A percentile compares a stretch with the other conserved stretches of the same genome.
Conservation (phyloP, 2,113 vertebrate species). For the Stegastes partitus region DNA sequence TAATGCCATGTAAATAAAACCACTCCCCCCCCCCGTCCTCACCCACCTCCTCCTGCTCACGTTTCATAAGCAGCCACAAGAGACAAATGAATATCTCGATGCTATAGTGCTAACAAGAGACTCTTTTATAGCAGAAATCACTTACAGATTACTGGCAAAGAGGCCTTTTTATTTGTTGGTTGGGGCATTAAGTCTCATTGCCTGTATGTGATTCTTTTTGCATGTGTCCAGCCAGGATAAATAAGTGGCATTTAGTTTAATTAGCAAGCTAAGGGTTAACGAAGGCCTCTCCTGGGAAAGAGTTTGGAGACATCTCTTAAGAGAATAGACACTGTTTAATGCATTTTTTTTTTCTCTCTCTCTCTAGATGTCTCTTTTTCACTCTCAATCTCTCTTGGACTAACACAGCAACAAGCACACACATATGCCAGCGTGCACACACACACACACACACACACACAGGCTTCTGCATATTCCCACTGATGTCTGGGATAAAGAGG, state of each 20-base stretch:
- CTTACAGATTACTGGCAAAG: conserved; percentile 59
- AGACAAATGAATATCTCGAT: conserved; percentile 74
- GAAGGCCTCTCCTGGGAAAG: conserved; percentile 65
- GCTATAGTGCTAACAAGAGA: conserved; percentile 64
- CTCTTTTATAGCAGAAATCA: conserved; percentile 70
- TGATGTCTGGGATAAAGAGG: conserved; percentile 86
- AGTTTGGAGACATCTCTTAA: conserved; percentile 41
- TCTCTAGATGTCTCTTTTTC: conserved; percentile 55
- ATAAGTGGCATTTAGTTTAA: conserved; percentile 80
- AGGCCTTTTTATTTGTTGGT: conserved; percentile 71
- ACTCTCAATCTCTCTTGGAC: conserved; percentile 60
- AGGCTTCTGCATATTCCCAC: conserved; percentile 83
- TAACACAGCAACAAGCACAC: conserved; percentile 28
- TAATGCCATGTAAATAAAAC: conserved; percentile 82
- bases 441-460: conserved; percentile 23
- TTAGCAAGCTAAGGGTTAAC: conserved; percentile 80
- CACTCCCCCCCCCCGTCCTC: conserved; percentile 44
- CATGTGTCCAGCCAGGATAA: conserved; percentile 63
- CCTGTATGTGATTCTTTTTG: conserved; percentile 33
- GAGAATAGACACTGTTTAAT: conserved; percentile 66
- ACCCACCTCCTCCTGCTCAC: conserved; percentile 47
- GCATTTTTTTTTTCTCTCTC: conserved; percentile 61
- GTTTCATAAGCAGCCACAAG: conserved; percentile 70
- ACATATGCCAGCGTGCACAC: conserved; percentile 20
- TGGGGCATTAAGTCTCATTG: conserved; percentile 55